phyloP scores from a whole-genome alignment of 2,113 vertebrate genomes.

The Lophura nycthemera region DNA sequence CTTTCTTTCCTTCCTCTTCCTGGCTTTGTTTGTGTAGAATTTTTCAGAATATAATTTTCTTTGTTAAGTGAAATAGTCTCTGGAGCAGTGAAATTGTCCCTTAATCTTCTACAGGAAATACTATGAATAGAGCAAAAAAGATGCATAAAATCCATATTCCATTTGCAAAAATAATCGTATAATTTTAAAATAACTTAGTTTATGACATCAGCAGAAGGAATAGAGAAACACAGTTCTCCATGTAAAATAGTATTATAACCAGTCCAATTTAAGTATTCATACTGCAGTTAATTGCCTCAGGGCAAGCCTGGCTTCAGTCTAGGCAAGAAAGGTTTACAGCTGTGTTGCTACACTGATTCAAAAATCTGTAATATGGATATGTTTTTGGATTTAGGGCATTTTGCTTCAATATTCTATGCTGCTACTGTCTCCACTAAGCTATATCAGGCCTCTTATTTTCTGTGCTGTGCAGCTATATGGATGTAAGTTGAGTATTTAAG shows the following conservation, averaged over 20 bases:
- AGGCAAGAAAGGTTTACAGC: not conserved
- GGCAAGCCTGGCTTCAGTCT: not conserved
- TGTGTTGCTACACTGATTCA: not conserved
- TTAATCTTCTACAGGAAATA: not conserved
- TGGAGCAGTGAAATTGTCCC: not conserved
- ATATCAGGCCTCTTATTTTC: not conserved
- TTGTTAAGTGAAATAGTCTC: not conserved
- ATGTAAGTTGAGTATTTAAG: not conserved
- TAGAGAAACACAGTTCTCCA: not conserved
- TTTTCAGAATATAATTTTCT: not conserved
- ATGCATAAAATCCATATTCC: not conserved
- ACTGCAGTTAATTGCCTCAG: not conserved
- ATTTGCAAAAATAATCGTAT: not conserved
- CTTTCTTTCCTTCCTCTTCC: not conserved
- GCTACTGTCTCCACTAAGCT: not conserved
- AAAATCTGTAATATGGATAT: not conserved
- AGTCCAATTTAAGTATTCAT: not conserved
- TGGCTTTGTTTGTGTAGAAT: not conserved
- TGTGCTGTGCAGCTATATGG: not conserved
- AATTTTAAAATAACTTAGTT: not conserved
- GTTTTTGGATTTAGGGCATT: not conserved
- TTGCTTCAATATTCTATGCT: not conserved
- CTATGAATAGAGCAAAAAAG: not conserved
- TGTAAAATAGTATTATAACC: not conserved
- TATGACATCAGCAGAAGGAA: not conserved